A percentile compares a stretch with the other conserved stretches of the same genome.
These are phyloP conservation scores for Drosophila parabipectinata DNA, from an alignment of 1,140 invertebrate genomes.

Conservation along the genomic window DNA sequence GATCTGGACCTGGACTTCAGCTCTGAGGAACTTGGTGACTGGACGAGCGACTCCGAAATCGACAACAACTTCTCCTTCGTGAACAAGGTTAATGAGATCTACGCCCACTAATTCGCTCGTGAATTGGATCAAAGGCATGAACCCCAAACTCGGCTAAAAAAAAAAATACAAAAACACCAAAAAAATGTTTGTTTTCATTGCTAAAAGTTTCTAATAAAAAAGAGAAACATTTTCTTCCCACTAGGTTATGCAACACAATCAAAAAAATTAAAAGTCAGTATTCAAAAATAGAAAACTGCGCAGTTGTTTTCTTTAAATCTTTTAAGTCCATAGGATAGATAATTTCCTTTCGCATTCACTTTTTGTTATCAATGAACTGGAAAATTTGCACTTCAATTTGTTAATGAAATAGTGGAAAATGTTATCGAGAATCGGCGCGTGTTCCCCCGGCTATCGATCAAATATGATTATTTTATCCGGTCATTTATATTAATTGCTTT, in stretches of 20 bases:
- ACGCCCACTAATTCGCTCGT: too few species aligned
- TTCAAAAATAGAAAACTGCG: background rate
- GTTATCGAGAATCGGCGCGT: background rate
- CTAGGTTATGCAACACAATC: too few species aligned
- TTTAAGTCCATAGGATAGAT: too few species aligned
- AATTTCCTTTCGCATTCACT: background rate
- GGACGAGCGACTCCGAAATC: background rate
- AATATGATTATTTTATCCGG: background rate
- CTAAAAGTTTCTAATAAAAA: too few species aligned
- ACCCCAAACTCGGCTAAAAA: too few species aligned
- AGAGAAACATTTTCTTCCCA: background rate
- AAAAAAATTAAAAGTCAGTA: too few species aligned
- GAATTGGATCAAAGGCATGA: too few species aligned
- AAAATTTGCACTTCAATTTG: background rate
- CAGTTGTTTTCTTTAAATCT: background rate
- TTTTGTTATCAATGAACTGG: background rate
- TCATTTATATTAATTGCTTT: background rate
- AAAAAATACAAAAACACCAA: too few species aligned
- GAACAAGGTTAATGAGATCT: background rate
- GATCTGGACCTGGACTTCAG: background rate
- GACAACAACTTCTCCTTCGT: background rate
- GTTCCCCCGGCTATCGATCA: background rate
- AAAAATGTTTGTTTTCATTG: too few species aligned
- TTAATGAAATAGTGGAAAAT: background rate
- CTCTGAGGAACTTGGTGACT: background rate